These are phyloP conservation scores for Halocynthia roretzi DNA, from an alignment of 23 tunicate genomes.

Conservation along the genomic window DNA sequence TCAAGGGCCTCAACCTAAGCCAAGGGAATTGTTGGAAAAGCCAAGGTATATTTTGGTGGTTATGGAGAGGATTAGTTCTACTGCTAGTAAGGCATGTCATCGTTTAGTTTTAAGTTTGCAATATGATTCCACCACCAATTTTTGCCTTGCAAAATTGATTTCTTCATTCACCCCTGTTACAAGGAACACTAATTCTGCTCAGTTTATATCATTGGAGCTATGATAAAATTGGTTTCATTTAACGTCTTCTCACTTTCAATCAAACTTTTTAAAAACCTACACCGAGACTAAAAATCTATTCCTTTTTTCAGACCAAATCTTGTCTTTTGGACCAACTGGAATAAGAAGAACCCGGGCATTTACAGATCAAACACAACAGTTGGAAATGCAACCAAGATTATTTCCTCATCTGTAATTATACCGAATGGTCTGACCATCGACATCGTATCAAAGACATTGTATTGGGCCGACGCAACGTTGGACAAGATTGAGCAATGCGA, in stretches of 20 bases:
- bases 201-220: too few relatives aligned
- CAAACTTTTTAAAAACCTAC: background rate
- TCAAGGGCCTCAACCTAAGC: too few relatives aligned
- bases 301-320: slow-evolving; percentile 47
- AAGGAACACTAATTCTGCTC: too few relatives aligned
- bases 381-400: slow-evolving; percentile 20
- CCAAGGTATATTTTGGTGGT: too few relatives aligned
- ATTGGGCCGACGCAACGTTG: slow-evolving; percentile 82
- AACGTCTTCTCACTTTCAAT: slow-evolving; percentile 16
- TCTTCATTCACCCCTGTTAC: too few relatives aligned
- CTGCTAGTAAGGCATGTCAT: too few relatives aligned
- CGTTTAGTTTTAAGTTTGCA: too few relatives aligned
- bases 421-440: slow-evolving; percentile 86
- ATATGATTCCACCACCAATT: too few relatives aligned
- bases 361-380: slow-evolving; percentile 42
- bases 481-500: slow-evolving; percentile 76
- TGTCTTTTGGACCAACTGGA: slow-evolving; percentile 90
- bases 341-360: slow-evolving; percentile 32
- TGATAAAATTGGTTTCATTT: background rate
- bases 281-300: background rate
- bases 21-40: too few relatives aligned
- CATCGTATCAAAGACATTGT: slow-evolving; percentile 27
- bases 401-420: slow-evolving; percentile 23
- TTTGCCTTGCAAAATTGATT: too few relatives aligned
- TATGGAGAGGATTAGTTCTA: too few relatives aligned